A percentile compares a stretch with the other conserved stretches of the same genome.
phyloP scores from a whole-genome alignment of 2,888 invertebrate genomes.

The Leptothorax acervorum region DNA sequence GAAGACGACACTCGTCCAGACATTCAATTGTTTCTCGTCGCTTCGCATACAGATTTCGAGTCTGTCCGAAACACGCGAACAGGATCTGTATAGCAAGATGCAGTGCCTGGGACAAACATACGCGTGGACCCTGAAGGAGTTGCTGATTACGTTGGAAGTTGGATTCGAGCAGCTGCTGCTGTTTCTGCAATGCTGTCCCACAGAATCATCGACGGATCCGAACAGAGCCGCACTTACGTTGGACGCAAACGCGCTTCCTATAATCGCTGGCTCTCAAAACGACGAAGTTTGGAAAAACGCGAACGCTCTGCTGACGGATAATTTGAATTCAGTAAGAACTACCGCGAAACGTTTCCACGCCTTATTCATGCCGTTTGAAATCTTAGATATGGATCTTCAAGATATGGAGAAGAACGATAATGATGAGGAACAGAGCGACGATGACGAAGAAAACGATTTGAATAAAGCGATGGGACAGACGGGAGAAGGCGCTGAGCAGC shows the following conservation, averaged over 20 bases:
- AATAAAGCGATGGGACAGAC: slow-evolving; percentile 99
- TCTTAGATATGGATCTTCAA: slow-evolving; percentile 88
- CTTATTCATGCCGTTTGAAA: slow-evolving; percentile 23
- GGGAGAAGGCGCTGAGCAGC: slow-evolving; percentile 93
- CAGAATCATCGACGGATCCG: slow-evolving; percentile 76
- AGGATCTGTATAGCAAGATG: slow-evolving; percentile 81
- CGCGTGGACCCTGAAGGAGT: slow-evolving; percentile 85
- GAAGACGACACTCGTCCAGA: slow-evolving; percentile 88
- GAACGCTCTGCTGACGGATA: slow-evolving; percentile 72
- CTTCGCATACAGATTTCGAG: slow-evolving; percentile 75
- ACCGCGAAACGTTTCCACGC: slow-evolving; percentile 27
- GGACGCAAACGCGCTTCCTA: slow-evolving; percentile 67
- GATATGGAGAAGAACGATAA: slow-evolving; percentile 91
- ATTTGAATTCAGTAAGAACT: slow-evolving; percentile 64
- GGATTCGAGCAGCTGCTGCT: slow-evolving; percentile 90
- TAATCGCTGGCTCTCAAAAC: slow-evolving; percentile 76
- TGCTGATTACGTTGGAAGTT: slow-evolving; percentile 86
- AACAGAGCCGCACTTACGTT: slow-evolving; percentile 74
- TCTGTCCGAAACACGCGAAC: slow-evolving; percentile 80
- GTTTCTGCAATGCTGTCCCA: slow-evolving; percentile 89
- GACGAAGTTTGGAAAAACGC: slow-evolving; percentile 76
- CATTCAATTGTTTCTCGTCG: slow-evolving; percentile 81
- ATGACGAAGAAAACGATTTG: slow-evolving; percentile 91
- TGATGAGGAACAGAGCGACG: slow-evolving; percentile 87
- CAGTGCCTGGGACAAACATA: slow-evolving; percentile 81